phyloP scores from a whole-genome alignment of 1,140 invertebrate species.

The Drosophila micromelanica region DNA sequence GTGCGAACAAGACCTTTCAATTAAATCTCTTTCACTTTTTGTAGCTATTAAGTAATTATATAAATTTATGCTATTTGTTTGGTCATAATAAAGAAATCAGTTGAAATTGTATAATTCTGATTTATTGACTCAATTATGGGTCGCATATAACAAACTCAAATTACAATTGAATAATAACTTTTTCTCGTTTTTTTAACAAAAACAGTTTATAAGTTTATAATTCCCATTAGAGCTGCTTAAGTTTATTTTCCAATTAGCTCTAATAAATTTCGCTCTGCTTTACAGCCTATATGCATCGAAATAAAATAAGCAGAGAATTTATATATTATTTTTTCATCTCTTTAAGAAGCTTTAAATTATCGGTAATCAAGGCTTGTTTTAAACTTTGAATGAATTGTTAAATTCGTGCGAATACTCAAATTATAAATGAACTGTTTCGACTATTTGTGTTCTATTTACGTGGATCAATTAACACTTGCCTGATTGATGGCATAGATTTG shows the following conservation, averaged over 20 bases:
- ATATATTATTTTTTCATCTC: no score
- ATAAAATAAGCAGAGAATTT: background rate
- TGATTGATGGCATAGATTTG: slow-evolving; percentile 34
- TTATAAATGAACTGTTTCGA: background rate
- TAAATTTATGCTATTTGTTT: background rate
- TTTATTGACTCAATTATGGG: background rate
- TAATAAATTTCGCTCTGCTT: background rate
- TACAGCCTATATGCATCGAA: background rate
- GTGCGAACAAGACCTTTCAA: background rate
- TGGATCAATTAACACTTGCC: slow-evolving; percentile 40
- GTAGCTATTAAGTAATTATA: slow-evolving; percentile 4
- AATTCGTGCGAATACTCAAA: background rate
- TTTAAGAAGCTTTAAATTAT: background rate
- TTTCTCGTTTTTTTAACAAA: no score
- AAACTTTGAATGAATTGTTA: background rate
- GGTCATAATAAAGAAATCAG: background rate
- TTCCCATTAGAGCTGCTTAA: background rate
- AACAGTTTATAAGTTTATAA: no score
- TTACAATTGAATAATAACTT: no score
- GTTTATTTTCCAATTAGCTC: background rate
- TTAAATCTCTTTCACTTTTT: background rate
- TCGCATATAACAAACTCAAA: no score
- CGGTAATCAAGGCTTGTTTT: background rate
- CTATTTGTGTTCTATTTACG: slow-evolving; percentile 32
- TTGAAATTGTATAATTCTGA: background rate